Percentiles rank a stretch among this genome's conserved stretches.
Evolutionary conservation across 2,797 vertebrate species (phyloP).

Genomic region (Hoplostethus mediterraneus): DNA sequence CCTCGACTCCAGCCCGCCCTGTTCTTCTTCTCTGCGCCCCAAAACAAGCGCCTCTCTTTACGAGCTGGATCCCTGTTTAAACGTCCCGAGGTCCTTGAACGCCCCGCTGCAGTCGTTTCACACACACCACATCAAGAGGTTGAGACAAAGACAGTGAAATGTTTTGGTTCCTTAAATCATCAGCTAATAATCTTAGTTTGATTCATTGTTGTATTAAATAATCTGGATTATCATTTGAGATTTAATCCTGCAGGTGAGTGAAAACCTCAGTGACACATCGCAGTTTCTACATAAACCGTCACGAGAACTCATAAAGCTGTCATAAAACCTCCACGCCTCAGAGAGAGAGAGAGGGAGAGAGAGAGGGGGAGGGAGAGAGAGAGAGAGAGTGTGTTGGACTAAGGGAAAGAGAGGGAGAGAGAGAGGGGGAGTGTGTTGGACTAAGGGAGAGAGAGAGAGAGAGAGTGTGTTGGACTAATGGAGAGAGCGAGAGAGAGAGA

Average conservation of each 20-base stretch:
- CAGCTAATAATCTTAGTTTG: no score
- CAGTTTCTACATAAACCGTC: constrained; percentile 32
- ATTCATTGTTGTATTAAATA: no score
- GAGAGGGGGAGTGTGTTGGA: no score
- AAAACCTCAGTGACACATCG: constrained; percentile 31
- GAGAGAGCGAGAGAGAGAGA: background rate
- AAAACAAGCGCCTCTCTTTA: background rate
- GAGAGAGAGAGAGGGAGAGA: background rate
- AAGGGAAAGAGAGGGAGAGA: background rate
- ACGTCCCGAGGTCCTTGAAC: no score
- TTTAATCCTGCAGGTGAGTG: background rate
- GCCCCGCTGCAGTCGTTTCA: no score
- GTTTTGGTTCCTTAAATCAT: no score
- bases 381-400: no score
- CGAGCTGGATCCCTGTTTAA: background rate
- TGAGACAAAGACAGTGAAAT: no score
- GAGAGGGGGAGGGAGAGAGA: no score
- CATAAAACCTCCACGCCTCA: constrained; percentile 37
- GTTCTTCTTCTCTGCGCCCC: background rate
- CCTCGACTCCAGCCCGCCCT: background rate
- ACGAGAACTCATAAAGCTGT: constrained; percentile 54
- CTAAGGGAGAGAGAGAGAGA: background rate
- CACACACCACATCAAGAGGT: no score
- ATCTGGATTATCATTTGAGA: no score
- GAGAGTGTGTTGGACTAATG: background rate